Base-by-base conservation (phyloP, 2,888 invertebrate genomes). In the Caenorhabditis sulstoni region DNA sequence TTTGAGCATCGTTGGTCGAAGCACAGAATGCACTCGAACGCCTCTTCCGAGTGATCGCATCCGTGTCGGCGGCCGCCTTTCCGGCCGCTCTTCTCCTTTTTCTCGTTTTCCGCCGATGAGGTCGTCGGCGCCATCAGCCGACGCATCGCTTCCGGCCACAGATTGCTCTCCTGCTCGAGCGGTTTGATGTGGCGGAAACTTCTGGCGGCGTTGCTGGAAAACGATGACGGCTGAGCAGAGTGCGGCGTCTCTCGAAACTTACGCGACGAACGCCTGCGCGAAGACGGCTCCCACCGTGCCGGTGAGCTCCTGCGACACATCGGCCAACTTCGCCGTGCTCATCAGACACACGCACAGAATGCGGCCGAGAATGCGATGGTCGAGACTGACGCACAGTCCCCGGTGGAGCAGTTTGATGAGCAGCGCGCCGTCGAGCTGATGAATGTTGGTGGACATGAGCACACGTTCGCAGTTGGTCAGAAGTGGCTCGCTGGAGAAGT, bases 1-100 rank as follows among this genome's bases (percentile, higher is more conserved):
- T 68, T 74, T 11, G 37, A 44, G 37, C 79, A 79, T 9, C 73
- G 45, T 7, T 58, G 37, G 45, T 79, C 74, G 39, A 73, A 79
- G 49, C 79, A 79, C 5, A 79, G 35, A 65, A 79, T 74, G 39
- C 79, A 79, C 53, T 79, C 68, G 44, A 79, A 79, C 52, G 58
- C 57, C n/a, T 78, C 78, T 41, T 78, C 73, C 0, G 50, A 12
- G 14, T 78, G 71, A 49, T 78, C 71, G 20, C 71, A 71, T 39
- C 50, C 44, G 14, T 65, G 47, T 16, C 52, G 14, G 41, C 57
- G 61, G 14, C 29, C 45, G 8, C 18, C 12, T 4, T 20, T 49
- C 37, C 16, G 18, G 1, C 29, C 44, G 16, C 18, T 22, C 16
- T 47, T 67, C 8, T 35, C 39, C 39, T 58, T 57, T 11, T 22